Conservation (phyloP, 2,113 vertebrate genomes). For the Thermophis baileyi region DNA sequence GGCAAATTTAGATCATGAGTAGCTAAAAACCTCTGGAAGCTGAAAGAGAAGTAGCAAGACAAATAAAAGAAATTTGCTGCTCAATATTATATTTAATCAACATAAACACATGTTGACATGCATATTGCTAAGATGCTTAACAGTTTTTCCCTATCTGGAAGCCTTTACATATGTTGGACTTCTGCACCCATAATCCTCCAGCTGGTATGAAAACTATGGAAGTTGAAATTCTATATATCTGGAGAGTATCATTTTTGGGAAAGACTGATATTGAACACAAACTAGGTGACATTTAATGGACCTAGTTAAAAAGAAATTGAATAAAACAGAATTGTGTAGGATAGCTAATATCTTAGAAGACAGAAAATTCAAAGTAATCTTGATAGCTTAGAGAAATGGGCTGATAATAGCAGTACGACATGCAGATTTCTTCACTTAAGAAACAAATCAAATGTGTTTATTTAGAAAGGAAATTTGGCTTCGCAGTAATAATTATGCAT, state of each 20-base stretch:
- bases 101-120: conserved; percentile 28
- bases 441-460: background rate
- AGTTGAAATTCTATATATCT: background rate
- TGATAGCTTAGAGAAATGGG: background rate
- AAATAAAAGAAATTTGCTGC: conserved; percentile 31
- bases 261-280: background rate
- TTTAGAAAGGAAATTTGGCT: background rate
- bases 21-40: conserved; percentile 52
- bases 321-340: background rate
- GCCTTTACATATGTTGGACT: background rate
- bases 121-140: conserved; percentile 22
- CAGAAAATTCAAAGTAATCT: background rate
- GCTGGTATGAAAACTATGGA: background rate
- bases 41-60: background rate
- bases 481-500: background rate
- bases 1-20: conserved; percentile 55
- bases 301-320: background rate
- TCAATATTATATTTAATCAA: background rate
- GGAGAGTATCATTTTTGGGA: background rate
- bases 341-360: background rate
- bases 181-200: background rate
- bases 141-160: background rate
- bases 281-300: conserved; percentile 22
- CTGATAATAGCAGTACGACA: background rate
- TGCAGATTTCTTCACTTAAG: background rate